Percentiles rank a stretch among this genome's conserved stretches.
Evolutionary conservation across 1,140 invertebrate genomes (phyloP).

Genomic region (Trichomalopsis sarcophagae): DNA sequence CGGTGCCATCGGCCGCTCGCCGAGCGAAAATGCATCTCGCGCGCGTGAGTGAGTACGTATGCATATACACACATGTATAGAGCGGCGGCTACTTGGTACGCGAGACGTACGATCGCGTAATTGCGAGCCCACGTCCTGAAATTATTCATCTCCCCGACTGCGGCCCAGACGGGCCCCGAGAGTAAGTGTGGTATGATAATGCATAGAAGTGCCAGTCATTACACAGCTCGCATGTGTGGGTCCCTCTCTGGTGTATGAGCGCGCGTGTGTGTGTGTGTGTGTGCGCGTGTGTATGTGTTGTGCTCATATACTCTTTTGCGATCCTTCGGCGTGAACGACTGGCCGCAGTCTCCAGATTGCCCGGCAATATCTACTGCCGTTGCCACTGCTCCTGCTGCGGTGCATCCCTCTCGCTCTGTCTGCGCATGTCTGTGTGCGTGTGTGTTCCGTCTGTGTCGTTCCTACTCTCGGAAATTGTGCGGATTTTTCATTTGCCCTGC

Average conservation of each 20-base stretch:
- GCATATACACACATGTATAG: background rate
- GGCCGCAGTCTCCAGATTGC: conserved; percentile 1
- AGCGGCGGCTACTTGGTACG: conserved; percentile 67
- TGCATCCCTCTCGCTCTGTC: background rate
- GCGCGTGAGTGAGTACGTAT: background rate
- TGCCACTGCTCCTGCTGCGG: background rate
- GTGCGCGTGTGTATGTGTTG: background rate
- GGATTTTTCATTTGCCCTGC: conserved; percentile 38
- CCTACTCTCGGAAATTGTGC: conserved; percentile 28
- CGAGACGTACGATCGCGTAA: conserved; percentile 70
- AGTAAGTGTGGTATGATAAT: conserved; percentile 66
- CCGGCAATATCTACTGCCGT: background rate
- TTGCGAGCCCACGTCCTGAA: conserved; percentile 69
- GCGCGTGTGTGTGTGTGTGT: background rate
- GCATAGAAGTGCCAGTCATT: conserved; percentile 72
- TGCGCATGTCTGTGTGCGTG: background rate
- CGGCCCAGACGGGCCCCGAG: conserved; percentile 53
- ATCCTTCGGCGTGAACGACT: conserved; percentile 4
- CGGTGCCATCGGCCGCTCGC: conserved; percentile 22
- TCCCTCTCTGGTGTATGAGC: background rate
- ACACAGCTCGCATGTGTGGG: conserved; percentile 55
- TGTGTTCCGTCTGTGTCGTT: conserved; percentile 10
- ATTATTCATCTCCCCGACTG: conserved; percentile 70
- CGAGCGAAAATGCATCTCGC: conserved; percentile 2
- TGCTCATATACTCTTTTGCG: background rate